Conservation (phyloP, 92 coral and sea anemone species). For the Porites evermanni region DNA sequence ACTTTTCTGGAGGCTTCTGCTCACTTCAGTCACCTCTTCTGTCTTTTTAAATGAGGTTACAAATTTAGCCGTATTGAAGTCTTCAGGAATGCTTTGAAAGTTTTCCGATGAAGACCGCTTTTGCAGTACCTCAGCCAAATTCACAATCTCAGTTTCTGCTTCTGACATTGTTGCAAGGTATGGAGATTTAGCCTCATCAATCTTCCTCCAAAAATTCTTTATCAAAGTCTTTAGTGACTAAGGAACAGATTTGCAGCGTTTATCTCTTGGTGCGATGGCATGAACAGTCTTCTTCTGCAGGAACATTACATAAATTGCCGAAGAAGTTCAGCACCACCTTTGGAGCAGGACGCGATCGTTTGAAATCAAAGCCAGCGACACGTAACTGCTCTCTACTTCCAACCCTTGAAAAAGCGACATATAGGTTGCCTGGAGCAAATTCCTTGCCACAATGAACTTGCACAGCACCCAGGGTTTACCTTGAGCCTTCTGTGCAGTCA, state of each 20-base stretch:
- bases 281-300: not conserved
- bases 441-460: too few species aligned
- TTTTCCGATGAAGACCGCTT: slow-evolving; percentile 12
- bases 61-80: slow-evolving; percentile 29
- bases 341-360: not conserved
- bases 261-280: too few species aligned
- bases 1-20: not conserved
- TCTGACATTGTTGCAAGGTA: not conserved
- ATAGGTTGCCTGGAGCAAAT: not conserved
- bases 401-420: not conserved
- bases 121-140: not conserved
- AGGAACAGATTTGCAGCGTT: too few species aligned
- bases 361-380: not conserved
- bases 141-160: not conserved
- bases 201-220: too few species aligned
- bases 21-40: not conserved
- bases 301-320: not conserved
- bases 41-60: slow-evolving; percentile 16
- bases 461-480: too few species aligned
- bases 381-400: not conserved
- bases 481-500: too few species aligned
- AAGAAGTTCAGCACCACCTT: not conserved
- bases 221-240: too few species aligned
- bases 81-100: slow-evolving; percentile 23
- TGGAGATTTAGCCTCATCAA: too few species aligned